Evolutionary conservation across 2,113 vertebrate species (phyloP), one percentile per base, ranked within the genome.

Genomic region (crab-eating macaque (Macaca fascicularis)): DNA sequence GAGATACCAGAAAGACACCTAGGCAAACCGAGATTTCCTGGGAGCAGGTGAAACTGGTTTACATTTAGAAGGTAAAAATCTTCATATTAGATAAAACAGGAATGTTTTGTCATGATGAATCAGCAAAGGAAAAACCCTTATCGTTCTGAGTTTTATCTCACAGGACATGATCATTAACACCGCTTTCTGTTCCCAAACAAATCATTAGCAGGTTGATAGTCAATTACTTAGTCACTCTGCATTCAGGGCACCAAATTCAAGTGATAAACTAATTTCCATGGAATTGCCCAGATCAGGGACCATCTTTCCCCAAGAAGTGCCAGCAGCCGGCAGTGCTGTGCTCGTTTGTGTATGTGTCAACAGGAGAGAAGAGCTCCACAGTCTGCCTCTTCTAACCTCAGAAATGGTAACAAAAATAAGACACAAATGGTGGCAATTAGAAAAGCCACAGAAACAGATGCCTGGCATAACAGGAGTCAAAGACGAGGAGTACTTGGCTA

Each of bases 271-370:
- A 32, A 8, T 6, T 17, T 8, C 25, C 32, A 40, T 6, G 4
- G 8, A 59, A 17, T 3, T 69, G 45, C 59, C 9, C 61, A 72
- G 12, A 57, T 9, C 90, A 50, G 43, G 23, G 27, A 45, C 43
- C 10, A 27, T n/a, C 69, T 12, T 40, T 70, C 57, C 57, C 57
- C 45, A 30, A 55, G 16, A 67, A 45, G 40, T 57, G 40, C 75
- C 35, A 76, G 35, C 5, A 17, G 5, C 48, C n/a, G 30, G 78
- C 55, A 69, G 67, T 4, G 69, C 82, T 35, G 19, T 40, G 2
- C n/a, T 8, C 45, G 32, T 16, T 40, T 79, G 35, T 0, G 0
- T 8, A 1, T 19, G 3, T 67, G 70, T 7, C 1, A 0, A 45
- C 0, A 76, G 25, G 32, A 67, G 52, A 79, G 85, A 75, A 61